Percentiles rank a stretch among this genome's conserved stretches.
phyloP scores from a whole-genome alignment of 2,797 vertebrate genomes.

The Trachurus trachurus region DNA sequence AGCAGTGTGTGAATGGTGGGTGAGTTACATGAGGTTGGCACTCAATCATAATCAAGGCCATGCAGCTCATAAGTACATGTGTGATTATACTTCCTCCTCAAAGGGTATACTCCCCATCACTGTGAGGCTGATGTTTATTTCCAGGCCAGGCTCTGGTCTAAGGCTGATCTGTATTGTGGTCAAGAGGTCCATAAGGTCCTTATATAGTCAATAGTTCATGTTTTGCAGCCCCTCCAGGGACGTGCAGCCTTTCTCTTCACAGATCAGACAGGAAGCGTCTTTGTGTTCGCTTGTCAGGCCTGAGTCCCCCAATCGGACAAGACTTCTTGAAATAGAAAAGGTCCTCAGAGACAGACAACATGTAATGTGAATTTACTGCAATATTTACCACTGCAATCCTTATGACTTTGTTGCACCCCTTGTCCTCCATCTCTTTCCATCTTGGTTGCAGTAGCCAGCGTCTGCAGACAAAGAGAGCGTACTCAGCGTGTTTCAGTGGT shows the following conservation, averaged over 20 bases:
- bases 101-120: conserved; percentile 3
- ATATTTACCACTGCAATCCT: conserved; percentile 24
- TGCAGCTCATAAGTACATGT: background rate
- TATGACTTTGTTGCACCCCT: background rate
- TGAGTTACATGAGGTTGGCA: conserved; percentile 36
- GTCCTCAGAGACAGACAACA: conserved; percentile 50
- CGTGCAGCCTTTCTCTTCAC: conserved; percentile 54
- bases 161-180: conserved; percentile 32
- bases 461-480: conserved; percentile 48
- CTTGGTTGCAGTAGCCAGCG: background rate
- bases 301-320: conserved; percentile 44
- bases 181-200: conserved; percentile 56
- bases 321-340: conserved; percentile 62
- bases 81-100: background rate
- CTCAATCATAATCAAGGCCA: conserved; percentile 27
- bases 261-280: conserved; percentile 74
- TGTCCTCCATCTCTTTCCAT: conserved; percentile 1
- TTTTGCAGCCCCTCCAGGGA: conserved; percentile 61
- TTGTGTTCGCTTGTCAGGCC: conserved; percentile 63
- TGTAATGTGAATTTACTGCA: conserved; percentile 32
- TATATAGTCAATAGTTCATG: conserved; percentile 72
- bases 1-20: conserved; percentile 26
- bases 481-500: conserved; percentile 44
- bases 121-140: conserved; percentile 32
- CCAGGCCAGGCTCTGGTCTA: conserved; percentile 4